phyloP scores from a whole-genome alignment of 2,113 vertebrate genomes.

The Plecotus auritus region DNA sequence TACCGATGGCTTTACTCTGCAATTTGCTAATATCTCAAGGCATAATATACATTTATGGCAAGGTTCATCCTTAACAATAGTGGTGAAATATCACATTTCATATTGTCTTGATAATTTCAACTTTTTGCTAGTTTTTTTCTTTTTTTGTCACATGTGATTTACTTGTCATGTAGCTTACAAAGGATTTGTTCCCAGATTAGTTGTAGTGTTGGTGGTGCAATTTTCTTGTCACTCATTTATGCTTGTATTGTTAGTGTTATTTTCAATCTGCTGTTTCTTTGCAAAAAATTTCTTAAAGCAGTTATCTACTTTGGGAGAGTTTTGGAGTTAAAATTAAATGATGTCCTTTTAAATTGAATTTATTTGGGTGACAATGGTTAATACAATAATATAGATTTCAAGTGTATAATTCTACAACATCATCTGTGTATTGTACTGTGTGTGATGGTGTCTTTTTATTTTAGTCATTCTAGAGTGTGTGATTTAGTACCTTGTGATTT shows the following conservation, averaged over 20 bases:
- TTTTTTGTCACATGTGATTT: not conserved
- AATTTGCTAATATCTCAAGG: not conserved
- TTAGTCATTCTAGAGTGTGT: not conserved
- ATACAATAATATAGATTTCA: not conserved
- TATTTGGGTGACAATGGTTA: not conserved
- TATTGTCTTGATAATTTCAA: constrained; percentile 18
- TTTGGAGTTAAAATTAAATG: not conserved
- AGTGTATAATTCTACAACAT: not conserved
- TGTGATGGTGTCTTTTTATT: not conserved
- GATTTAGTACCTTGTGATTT: not conserved
- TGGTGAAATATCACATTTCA: constrained; percentile 23
- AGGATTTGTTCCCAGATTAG: constrained; percentile 1
- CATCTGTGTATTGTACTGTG: not conserved
- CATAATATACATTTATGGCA: not conserved
- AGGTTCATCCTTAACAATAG: not conserved
- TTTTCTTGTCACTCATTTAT: constrained; percentile 42
- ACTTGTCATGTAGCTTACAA: not conserved
- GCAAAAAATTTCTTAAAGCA: not conserved
- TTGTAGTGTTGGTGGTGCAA: not conserved
- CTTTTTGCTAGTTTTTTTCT: not conserved
- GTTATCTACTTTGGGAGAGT: constrained; percentile 2
- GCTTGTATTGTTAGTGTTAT: not conserved
- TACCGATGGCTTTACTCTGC: not conserved
- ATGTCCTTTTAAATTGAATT: not conserved
- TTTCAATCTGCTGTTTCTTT: not conserved